Conservation (phyloP, 2,888 invertebrate genomes). For the Pseudanteris insignis region DNA sequence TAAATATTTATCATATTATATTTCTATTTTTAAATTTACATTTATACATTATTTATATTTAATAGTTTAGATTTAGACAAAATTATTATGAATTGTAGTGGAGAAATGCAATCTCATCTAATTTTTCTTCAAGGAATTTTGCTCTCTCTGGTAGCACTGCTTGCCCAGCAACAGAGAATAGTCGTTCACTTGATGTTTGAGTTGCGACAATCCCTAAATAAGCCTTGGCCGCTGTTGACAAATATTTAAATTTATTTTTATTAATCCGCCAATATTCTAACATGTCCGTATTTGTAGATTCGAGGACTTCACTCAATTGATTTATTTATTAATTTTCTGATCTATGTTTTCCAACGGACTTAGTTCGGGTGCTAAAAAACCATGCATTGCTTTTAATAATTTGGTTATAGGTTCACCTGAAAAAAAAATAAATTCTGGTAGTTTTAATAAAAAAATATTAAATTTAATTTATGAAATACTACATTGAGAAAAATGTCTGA, state of each 20-base stretch:
- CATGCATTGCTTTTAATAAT: background rate
- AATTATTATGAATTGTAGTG: conserved; percentile 3
- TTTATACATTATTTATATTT: no score
- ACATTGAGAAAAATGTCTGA: no score
- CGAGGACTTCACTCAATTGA: background rate
- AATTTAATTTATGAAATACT: no score
- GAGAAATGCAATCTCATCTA: conserved; percentile 9
- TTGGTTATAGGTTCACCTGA: background rate
- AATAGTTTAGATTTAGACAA: no score
- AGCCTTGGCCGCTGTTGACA: no score
- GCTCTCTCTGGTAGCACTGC: conserved; percentile 1
- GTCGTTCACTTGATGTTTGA: conserved; percentile 5
- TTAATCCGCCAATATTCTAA: background rate
- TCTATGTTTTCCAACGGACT: background rate
- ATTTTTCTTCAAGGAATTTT: background rate
- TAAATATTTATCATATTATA: no score
- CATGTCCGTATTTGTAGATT: background rate
- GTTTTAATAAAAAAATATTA: no score
- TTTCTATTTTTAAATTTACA: no score
- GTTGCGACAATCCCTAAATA: background rate
- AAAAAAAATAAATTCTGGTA: no score
- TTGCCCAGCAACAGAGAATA: conserved; percentile 1
- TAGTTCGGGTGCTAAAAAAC: background rate
- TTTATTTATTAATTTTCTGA: background rate
- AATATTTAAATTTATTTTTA: background rate